phyloP scores from a whole-genome alignment of 2,888 invertebrate genomes.

The Seira ritae region DNA sequence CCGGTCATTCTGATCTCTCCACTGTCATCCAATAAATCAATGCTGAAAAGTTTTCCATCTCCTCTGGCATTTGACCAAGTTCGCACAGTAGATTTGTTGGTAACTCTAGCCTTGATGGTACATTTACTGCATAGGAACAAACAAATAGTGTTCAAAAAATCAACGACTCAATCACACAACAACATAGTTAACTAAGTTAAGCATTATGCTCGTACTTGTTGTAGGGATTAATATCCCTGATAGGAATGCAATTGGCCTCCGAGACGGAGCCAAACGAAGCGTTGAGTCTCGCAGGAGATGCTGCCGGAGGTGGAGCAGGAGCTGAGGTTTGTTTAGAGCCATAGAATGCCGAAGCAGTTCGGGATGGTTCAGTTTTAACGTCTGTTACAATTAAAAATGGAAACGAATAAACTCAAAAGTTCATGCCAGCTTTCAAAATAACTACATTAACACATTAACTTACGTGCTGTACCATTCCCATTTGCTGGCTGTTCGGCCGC shows the following conservation, averaged over 20 bases:
- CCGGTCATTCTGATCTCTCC: constrained; percentile 96
- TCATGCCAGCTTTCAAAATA: not conserved
- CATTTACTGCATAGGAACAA: constrained; percentile 79
- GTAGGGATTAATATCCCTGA: constrained; percentile 92
- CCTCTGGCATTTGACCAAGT: constrained; percentile 95
- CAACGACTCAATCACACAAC: not conserved
- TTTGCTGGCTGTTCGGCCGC: not conserved
- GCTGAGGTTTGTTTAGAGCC: constrained; percentile 28
- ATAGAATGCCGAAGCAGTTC: constrained; percentile 47
- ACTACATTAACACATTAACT: not conserved
- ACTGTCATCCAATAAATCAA: constrained; percentile 94
- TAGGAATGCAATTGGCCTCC: constrained; percentile 79
- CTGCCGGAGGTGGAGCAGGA: not conserved
- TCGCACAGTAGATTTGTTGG: constrained; percentile 86
- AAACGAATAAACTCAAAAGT: constrained; percentile 9
- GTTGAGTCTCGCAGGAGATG: constrained; percentile 15
- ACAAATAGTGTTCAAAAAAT: not conserved
- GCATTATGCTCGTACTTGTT: constrained; percentile 82
- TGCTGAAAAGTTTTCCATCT: constrained; percentile 94
- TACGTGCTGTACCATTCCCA: not conserved
- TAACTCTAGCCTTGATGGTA: constrained; percentile 93
- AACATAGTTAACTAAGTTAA: constrained; percentile 19
- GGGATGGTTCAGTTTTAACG: constrained; percentile 22
- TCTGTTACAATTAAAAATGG: not conserved
- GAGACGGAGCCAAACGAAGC: constrained; percentile 2